Evolutionary conservation across 2,888 invertebrate species (phyloP), one percentile per base, ranked within the genome.

Genomic region (Branchipolynoe longqiensis): DNA sequence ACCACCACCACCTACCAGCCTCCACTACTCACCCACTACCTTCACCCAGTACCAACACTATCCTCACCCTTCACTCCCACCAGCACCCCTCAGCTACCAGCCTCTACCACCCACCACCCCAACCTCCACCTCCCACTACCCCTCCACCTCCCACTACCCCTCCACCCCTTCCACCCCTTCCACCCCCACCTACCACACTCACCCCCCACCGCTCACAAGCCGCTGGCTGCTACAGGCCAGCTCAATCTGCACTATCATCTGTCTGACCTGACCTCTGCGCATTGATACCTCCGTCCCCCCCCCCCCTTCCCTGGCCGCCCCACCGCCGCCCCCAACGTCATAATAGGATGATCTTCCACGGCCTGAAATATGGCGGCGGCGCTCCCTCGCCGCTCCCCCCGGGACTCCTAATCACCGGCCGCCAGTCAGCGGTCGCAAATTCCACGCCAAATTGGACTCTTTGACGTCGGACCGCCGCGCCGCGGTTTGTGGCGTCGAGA

Each of bases 361-460:
- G 41, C 78, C 78, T 78, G 78, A 78, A 78, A 78, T 78, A 78
- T 78, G 78, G 78, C 78, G 48, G 33, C 33, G 48, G 48, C 25
- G 78, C 22, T 33, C 4, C 48, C 28, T 2, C 22, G 48, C 78
- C 48, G 48, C 78, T 41, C 41, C 78, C 78, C 78, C 78, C 54
- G 78, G 78, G 78, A 28, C 48, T 25, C 78, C 48, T 78, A 78
- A 78, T 78, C 78, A 33, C 28, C 48, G 25, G 25, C 78, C 28
- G 78, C 78, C 78, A 78, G 78, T 78, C 78, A 78, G 48, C 78
- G 78, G 78, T 78, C 78, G 78, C 78, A 78, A 78, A 78, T 78
- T 78, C 78, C 78, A 78, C 78, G 78, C 78, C 78, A 78, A 48
- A 78, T 78, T 78, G 78, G 78, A 54, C 78, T 78, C 78, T 78